Conservation (phyloP, 2,113 vertebrate genomes). For the Edolisoma coerulescens region DNA sequence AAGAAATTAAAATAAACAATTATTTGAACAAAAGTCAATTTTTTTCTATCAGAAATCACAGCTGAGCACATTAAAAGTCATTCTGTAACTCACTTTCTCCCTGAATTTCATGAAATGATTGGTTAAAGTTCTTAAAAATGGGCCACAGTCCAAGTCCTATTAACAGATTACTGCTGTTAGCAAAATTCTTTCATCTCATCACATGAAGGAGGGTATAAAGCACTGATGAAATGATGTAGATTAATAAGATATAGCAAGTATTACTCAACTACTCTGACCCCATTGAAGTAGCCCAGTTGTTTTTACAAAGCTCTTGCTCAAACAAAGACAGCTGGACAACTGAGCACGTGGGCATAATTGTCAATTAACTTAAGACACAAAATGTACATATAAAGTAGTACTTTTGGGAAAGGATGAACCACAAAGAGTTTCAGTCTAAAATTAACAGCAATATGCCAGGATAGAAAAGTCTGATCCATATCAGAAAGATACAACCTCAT, state of each 20-base stretch:
- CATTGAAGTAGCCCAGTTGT: not conserved
- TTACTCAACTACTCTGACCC: not conserved
- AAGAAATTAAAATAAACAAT: not conserved
- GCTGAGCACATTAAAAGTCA: not conserved
- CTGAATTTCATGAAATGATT: not conserved
- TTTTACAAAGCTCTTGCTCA: not conserved
- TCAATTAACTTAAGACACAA: not conserved
- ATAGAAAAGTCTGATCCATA: not conserved
- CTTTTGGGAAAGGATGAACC: not conserved
- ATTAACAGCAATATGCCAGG: not conserved
- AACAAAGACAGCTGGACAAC: not conserved
- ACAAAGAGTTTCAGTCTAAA: not conserved
- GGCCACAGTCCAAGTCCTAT: not conserved
- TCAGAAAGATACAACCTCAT: not conserved
- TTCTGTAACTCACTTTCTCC: not conserved
- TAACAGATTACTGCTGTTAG: not conserved
- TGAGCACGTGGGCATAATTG: not conserved
- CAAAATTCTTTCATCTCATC: not conserved
- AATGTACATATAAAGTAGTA: not conserved
- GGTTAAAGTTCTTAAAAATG: not conserved
- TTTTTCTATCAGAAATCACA: not conserved
- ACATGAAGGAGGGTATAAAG: not conserved
- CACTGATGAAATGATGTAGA: not conserved
- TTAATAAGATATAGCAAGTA: conserved; percentile 9
- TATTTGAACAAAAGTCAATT: not conserved